Evolutionary conservation across 2,797 vertebrate genomes (phyloP), one percentile per base, ranked within the genome.

Genomic region (Scomberomorus guttatus): DNA sequence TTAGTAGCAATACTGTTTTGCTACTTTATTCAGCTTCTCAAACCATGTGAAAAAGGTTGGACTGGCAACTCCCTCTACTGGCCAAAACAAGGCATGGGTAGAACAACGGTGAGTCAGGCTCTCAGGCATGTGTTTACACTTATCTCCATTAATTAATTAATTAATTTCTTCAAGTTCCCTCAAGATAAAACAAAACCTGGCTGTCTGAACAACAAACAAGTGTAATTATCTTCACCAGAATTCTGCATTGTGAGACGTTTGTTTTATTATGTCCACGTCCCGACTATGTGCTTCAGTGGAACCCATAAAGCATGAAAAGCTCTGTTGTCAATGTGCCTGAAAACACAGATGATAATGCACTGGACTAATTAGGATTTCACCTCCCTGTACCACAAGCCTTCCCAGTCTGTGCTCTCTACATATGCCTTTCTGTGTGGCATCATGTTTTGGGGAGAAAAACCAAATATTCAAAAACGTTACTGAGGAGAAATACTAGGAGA

Each of bases 21-120:
- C 34, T 48, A 0, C 24, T 80, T 58, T 9, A 29, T 18, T 63
- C 18, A 55, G 24, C 37, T 24, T 69, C 42, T 52, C 14, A n/a
- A 18, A n/a, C 5, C 3, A 34, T 7, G 0, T 50, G 9, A 32
- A 4, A 34, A 54, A 77, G 0, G 0, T 5, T 82, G 51, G 59
- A 17, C 51, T 27, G n/a, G 70, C 10, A 60, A n/a, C 82, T 67
- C 93, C 93, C 86, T 84, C 94, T 93, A 89, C 86, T 92, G 94
- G 88, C 15, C 0, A 71, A 73, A 75, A 22, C 2, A 37, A 69
- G 32, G 5, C 29, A 87, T 6, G 44, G 17, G 4, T 2, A 59
- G 5, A 25, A 22, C 1, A 13, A 42, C 20, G 1, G 5, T 34
- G 5, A 50, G 10, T 3, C 10, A 58, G 25, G 9, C 44, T 69